Conservation (phyloP, 2,113 vertebrate species). For the Nematolebias whitei region DNA sequence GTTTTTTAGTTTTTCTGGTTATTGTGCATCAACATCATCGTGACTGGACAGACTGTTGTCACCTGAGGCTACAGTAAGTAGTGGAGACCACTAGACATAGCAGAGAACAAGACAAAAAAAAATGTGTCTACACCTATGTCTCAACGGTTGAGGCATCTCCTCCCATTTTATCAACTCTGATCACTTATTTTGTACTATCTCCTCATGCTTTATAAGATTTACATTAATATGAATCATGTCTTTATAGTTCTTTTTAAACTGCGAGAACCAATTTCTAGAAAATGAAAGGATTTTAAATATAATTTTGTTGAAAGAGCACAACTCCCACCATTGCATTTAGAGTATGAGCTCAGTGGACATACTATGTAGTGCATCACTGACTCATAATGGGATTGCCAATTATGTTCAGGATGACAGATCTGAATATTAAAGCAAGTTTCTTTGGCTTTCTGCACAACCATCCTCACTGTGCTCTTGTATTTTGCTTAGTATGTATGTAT, state of each 20-base stretch:
- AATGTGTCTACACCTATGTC: conserved; percentile 50
- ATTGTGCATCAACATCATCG: conserved; percentile 18
- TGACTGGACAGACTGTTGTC: conserved; percentile 29
- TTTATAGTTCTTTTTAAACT: conserved; percentile 41
- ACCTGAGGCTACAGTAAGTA: conserved; percentile 46
- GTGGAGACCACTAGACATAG: conserved; percentile 36
- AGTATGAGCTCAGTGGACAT: conserved; percentile 27
- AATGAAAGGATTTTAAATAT: conserved; percentile 41
- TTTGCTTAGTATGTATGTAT: neutral
- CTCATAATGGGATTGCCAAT: neutral
- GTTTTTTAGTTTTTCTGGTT: neutral
- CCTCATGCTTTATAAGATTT: conserved; percentile 24
- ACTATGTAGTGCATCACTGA: conserved; percentile 6
- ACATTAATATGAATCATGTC: conserved; percentile 44
- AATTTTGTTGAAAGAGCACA: conserved; percentile 44
- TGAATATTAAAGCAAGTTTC: conserved; percentile 8
- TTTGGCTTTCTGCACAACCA: neutral
- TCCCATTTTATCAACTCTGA: conserved; percentile 64
- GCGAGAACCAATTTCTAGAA: conserved; percentile 38
- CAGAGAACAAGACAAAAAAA: conserved; percentile 41
- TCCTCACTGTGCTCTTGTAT: neutral
- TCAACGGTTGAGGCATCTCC: conserved; percentile 53
- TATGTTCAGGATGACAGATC: conserved; percentile 8
- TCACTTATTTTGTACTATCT: conserved; percentile 59
- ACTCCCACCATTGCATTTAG: conserved; percentile 15